Conservation (phyloP, 2,797 vertebrate species). For the Margarornis squamiger region DNA sequence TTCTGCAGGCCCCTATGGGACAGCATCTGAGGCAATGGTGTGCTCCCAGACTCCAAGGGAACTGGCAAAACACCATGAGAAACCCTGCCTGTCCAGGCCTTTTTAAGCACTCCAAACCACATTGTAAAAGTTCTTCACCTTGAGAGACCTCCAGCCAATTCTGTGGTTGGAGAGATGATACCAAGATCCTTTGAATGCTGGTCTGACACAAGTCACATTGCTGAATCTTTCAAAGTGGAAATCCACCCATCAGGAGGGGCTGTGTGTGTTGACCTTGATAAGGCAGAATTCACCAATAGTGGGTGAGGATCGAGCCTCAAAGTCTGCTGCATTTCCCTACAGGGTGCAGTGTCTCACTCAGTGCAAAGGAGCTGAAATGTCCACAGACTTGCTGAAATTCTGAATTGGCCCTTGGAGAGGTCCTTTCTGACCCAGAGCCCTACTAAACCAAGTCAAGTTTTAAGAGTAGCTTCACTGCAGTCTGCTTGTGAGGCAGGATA, state of each 20-base stretch:
- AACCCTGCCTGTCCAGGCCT: background rate
- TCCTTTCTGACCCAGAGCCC: background rate
- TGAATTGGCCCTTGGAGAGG: background rate
- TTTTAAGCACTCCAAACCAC: background rate
- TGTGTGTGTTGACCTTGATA: background rate
- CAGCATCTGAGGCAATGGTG: background rate
- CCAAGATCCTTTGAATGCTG: background rate
- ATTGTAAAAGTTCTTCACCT: background rate
- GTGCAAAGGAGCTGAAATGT: background rate
- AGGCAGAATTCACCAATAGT: background rate
- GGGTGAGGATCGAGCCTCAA: background rate
- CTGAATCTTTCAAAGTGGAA: background rate
- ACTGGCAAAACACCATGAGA: background rate
- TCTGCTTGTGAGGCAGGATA: background rate
- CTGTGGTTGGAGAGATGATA: background rate
- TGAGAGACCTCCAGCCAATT: background rate
- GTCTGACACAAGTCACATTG: background rate
- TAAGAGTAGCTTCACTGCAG: background rate
- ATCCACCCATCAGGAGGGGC: background rate
- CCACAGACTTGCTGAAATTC: background rate
- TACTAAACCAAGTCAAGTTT: background rate
- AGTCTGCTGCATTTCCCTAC: background rate
- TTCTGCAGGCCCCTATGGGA: background rate
- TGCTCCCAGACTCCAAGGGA: background rate
- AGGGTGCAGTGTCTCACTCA: background rate